Base-by-base conservation (phyloP, 2,113 vertebrate genomes). In the Lepisosteus oculatus region DNA sequence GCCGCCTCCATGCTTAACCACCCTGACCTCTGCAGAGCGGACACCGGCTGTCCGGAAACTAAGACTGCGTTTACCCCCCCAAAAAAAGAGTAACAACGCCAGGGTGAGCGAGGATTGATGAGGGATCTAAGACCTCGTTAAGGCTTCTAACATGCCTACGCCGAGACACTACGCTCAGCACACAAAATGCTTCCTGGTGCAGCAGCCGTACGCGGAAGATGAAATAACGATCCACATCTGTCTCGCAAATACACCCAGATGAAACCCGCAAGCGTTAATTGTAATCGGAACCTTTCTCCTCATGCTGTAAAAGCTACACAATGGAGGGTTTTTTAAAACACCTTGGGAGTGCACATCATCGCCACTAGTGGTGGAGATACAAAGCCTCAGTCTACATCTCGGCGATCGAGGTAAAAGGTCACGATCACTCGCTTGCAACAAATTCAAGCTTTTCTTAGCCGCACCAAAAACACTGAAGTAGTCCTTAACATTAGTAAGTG, bases 21-120 rank as follows among this genome's bases (percentile, higher is more conserved):
- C 87, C 85, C 85, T 93, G 91, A 93, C 91, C 91, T 93, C 88
- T 91, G 80, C 75, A 76, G 85, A 84, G 81, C 82, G 81, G 77
- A 79, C 73, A 74, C 78, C 70, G 64, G 3, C 56, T 3, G 6
- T 17, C 45, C 13, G 14, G 45, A 15, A n/a, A 29, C 29, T 29
- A 29, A 29, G 29, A 2, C 29, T 29, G 1, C 29, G 29, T 29
- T 29, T 29, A 29, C 29, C 29, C 15, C 15, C 15, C 15, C 15
- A 29, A 29, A 29, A 29, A 29, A 29, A 29, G 29, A 29, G 29
- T 29, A 29, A 29, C 29, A 29, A 29, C 1, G 29, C 29, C 29
- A 29, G 29, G 29, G 29, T 29, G 29, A 29, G 29, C 1, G 29
- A 29, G 29, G 29, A 29, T 1, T 29, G 29, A 29, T 29, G 29